These are phyloP conservation scores for Rhipidura dahli DNA, from an alignment of 2,113 vertebrate genomes.

Conservation along the genomic window DNA sequence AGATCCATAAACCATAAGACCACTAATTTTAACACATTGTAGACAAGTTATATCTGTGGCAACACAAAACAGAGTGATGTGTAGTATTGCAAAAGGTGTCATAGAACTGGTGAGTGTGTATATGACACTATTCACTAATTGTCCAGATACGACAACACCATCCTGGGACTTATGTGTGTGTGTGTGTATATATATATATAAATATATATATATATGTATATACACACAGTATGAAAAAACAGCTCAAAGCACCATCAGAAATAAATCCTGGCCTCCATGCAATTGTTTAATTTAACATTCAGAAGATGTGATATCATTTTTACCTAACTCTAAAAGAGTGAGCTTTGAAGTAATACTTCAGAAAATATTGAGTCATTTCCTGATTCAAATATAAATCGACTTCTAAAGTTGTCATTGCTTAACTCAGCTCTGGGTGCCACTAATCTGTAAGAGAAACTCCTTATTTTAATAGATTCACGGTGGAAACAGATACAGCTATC, in stretches of 20 bases:
- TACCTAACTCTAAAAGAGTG: conserved; percentile 48
- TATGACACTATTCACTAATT: not conserved
- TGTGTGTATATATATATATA: too few species aligned
- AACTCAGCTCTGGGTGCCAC: conserved; percentile 18
- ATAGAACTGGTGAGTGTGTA: not conserved
- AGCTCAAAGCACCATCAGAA: conserved; percentile 6
- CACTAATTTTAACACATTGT: conserved; percentile 27
- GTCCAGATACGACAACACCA: not conserved
- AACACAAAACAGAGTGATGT: conserved; percentile 18
- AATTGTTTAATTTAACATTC: conserved; percentile 62
- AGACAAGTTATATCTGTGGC: not conserved
- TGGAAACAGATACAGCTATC: not conserved
- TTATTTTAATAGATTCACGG: conserved; percentile 16
- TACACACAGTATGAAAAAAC: not conserved
- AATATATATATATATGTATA: rapidly evolving
- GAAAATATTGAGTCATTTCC: conserved; percentile 66
- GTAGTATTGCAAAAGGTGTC: conserved; percentile 11
- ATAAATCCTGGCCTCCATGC: not conserved
- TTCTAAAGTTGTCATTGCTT: conserved; percentile 43
- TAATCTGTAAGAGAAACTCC: conserved; percentile 7
- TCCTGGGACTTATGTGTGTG: not conserved
- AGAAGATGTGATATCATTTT: conserved; percentile 66
- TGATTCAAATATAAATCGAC: conserved; percentile 62
- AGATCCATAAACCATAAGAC: conserved; percentile 31
- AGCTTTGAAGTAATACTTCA: conserved; percentile 66